Base-by-base conservation (phyloP, 1,140 invertebrate species). In the Drosophila mojavensis region DNA sequence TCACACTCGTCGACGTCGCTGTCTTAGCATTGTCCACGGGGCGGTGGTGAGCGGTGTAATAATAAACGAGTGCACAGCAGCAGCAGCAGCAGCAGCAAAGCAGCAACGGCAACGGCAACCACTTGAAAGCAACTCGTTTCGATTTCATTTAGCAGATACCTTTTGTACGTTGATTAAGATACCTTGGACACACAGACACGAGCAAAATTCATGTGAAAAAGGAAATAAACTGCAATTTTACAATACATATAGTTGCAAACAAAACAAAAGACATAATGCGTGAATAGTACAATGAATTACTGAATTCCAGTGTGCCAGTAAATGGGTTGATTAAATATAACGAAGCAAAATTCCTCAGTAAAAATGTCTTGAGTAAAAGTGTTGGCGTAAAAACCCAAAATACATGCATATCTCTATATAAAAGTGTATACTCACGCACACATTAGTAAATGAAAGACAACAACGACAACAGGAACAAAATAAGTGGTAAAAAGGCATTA, bases 101-200 rank as follows among this genome's bases (percentile, higher is more conserved):
- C 78, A 67, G 63, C 75, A 69, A 86, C 82, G 77, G 74, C 84
- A 86, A 91, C 84, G 77, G 74, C 84, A 86, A 91, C 84, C 89
- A 91, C 84, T 89, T 89, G 84, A 89, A 89, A 89, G 89, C 88
- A 91, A 91, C 88, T 91, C 83, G 88, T 91, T 91, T 91, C 88
- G 88, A 91, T 91, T 91, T 91, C 83, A 88, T 91, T 91, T 91
- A 91, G 88, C 88, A 91, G 88, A 91, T 91, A 90, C 88, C 83
- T 91, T 91, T 91, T 91, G 88, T 88, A 90, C 88, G 88, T 90
- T 81, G 88, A 89, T 90, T 90, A 90, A 90, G 81, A 90, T 90
- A 90, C 81, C 86, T 90, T 90, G 81, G 77, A 72, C 65, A 82
- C 64, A 71, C 65, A 83, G 53, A 79, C 70, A 88, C 54, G 48